These are phyloP conservation scores for Drosophila auraria DNA, from an alignment of 1,140 invertebrate genomes.

Conservation along the genomic window DNA sequence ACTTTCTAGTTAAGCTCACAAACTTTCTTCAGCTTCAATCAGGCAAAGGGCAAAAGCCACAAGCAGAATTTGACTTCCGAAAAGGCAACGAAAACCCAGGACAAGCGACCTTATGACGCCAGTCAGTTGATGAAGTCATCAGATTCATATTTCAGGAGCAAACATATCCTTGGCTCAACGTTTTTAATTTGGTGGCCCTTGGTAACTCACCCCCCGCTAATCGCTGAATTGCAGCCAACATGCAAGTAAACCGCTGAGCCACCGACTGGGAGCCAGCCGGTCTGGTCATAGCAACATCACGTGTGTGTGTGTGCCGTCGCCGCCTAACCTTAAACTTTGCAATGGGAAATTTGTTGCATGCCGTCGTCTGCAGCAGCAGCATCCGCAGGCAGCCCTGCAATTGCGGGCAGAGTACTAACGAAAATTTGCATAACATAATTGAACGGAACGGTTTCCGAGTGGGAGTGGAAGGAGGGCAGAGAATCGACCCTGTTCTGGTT, in stretches of 20 bases:
- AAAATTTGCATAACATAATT: constrained; percentile 37
- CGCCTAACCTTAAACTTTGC: constrained; percentile 65
- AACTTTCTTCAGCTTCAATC: neutral
- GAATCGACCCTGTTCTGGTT: neutral
- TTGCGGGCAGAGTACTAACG: constrained; percentile 5
- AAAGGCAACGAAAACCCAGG: constrained; percentile 3
- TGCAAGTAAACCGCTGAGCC: constrained; percentile 8
- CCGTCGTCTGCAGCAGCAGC: constrained; percentile 4
- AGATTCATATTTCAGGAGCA: constrained; percentile 32
- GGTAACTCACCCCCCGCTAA: constrained; percentile 4
- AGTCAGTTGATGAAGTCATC: constrained; percentile 67
- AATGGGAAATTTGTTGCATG: constrained; percentile 26
- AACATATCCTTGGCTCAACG: constrained; percentile 34
- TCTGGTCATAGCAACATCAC: constrained; percentile 21
- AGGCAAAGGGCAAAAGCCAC: constrained; percentile 25
- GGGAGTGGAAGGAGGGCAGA: neutral
- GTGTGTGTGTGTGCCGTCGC: constrained; percentile 3
- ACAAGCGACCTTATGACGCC: constrained; percentile 52
- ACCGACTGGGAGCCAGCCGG: constrained; percentile 8
- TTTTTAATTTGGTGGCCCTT: constrained; percentile 5
- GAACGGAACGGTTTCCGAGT: constrained; percentile 6
- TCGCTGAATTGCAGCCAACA: constrained; percentile 42
- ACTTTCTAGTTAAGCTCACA: neutral
- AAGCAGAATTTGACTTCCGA: constrained; percentile 12
- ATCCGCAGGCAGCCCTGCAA: constrained; percentile 10